Base-by-base conservation (phyloP, 2,888 invertebrate species). In the Parnassius apollo region DNA sequence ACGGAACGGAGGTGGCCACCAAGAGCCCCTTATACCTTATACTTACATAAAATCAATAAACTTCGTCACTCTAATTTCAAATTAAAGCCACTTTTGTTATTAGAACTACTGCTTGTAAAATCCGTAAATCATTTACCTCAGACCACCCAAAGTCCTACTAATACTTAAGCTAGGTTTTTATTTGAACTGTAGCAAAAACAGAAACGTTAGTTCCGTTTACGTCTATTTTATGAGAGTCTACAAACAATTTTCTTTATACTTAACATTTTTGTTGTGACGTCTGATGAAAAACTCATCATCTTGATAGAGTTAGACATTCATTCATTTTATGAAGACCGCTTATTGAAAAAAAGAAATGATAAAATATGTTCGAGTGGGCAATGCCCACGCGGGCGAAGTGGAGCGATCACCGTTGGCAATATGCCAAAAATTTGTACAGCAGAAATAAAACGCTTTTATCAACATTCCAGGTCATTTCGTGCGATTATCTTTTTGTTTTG, bases 401-500 rank as follows among this genome's bases (percentile, higher is more conserved):
- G 79, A 76, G 77, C 80, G 80, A 81, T 84, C 83, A 78, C 83
- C 76, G 74, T 85, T 90, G 90, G 91, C 89, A 68, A 59, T 69
- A 70, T 80, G 90, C 91, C 91, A 90, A 81, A 78, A 81, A 78
- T 76, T 81, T 80, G 80, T 85, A 86, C 83, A 86, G 85, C 88
- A 88, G 85, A 88, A 89, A 90, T 90, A 90, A 74, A 75, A 90
- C 88, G 83, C 83, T 82, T 86, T 88, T 88, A 88, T 88, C 86
- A 88, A 87, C 86, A 90, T 91, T 88, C 90, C 89, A 90, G 90
- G 85, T 86, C 90, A 90, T 85, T 87, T 84, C 80, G 79, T 80
- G 81, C 76, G 81, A 88, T 86, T 85, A 86, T 85, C 80, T 84
- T 85, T 82, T 85, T 86, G 52, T 62, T 42, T 57, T 57, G 42